Base-by-base conservation (phyloP, 2,797 vertebrate genomes). In the Phataginus tetradactyla region DNA sequence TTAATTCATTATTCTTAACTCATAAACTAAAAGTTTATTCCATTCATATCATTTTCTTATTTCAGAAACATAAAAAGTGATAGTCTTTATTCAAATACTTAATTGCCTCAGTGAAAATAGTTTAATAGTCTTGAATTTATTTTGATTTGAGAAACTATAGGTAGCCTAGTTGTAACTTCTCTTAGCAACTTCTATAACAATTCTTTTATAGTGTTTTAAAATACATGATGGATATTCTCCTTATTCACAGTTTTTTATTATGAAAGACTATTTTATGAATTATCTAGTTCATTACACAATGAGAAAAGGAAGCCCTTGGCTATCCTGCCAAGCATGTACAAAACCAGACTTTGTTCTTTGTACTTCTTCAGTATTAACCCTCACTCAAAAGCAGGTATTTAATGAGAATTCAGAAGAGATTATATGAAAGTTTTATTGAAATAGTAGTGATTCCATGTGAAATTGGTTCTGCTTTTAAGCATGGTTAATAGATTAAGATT, bases 201-300 rank as follows among this genome's bases (percentile, higher is more conserved):
- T 77, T 71, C 49, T 75, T 92, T 78, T 49, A 86, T 83, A 29
- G 2, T 57, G 20, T 72, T 91, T 86, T 77, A 85, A 96, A 95
- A 29, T 87, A 34, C 2, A 61, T 5, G 34, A 9, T 39, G 59
- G 23, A 66, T 78, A 34, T 75, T 88, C 23, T 69, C 83, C 0
- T 55, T 53, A 55, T 32, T 86, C 4, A 37, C 27, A 49, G 51
- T 55, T 59, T 49, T 96, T 79, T 53, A 39, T 66, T 68, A 51
- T 4, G 7, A 90, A 84, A 90, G 59, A 55, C 37, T 53, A 21
- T 80, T 88, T 79, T 23, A 55, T 49, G 34, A 49, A 29, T 53
- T 42, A 57, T 68, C 34, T 74, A 86, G 11, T 81, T 64, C 7
- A 59, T 59, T 83, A n/a, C 0, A 63, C 29, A 61, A 27, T 57